Base-by-base conservation (phyloP, 1,140 invertebrate genomes). In the Drosophila pectinifera region DNA sequence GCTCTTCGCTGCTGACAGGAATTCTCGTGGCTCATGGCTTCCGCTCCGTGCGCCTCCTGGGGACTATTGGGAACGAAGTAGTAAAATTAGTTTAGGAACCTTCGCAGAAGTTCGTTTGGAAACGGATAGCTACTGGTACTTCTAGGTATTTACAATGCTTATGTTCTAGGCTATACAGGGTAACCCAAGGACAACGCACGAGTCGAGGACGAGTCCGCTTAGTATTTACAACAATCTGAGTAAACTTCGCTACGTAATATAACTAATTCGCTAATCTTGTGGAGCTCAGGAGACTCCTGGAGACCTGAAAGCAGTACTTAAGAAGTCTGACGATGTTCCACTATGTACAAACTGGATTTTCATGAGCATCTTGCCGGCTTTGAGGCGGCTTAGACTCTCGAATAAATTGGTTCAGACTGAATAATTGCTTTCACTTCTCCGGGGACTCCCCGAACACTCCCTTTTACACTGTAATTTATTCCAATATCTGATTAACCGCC, bases 81-180 rank as follows among this genome's bases (percentile, higher is more conserved):
- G 34, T 10, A 14, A 26, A 64, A 65, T 64, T 39, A 11, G 51
- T 31, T 70, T 70, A 70, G 65, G 67, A 70, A 70, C 67, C 67
- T 70, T 56, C 34, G 34, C 11, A 55, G 65, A 70, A 70, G 63
- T 69, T 68, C 48, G 31, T 22, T 26, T 67, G 38, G 31, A 77
- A 56, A 45, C 39, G 22, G 41, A 22, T 78, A 51, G 57, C 39
- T 76, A 73, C 24, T 31, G 26, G 16, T 43, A 42, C 39, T 28
- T 49, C 68, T 73, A 73, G 18, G n/a, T 62, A 74, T 74, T 11
- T 74, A 74, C 70, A 74, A 26, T n/a, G 41, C 68, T 74, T 74
- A 73, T 2, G 26, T 13, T 20, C 55, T 73, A 74, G 39, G 57
- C 70, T 74, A 73, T 73, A 73, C 70, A 73, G 67, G 41, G 36